phyloP scores from a whole-genome alignment of 2,888 invertebrate genomes.

The Zygothrica quintamaculata region DNA sequence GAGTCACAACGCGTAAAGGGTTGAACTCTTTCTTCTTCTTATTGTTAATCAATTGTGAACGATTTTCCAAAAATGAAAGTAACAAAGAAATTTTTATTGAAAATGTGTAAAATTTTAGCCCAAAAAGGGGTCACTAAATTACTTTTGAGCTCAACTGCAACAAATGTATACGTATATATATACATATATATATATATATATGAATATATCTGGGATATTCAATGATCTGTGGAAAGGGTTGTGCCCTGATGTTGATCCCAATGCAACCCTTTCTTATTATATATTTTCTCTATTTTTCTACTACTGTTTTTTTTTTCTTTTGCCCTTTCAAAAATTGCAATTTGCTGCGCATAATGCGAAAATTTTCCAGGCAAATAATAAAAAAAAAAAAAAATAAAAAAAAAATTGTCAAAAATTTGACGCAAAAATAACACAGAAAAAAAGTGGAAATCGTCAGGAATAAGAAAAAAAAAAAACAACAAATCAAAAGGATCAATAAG shows the following conservation, averaged over 20 bases:
- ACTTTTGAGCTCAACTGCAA: constrained; percentile 36
- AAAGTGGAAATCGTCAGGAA: too few species aligned
- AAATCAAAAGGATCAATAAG: constrained; percentile 35
- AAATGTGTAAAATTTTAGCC: constrained; percentile 68
- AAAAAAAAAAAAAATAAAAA: constrained; percentile 45
- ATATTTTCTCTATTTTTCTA: too few species aligned
- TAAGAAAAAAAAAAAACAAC: background rate
- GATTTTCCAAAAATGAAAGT: constrained; percentile 39
- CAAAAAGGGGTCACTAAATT: constrained; percentile 61
- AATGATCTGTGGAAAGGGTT: constrained; percentile 32
- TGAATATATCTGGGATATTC: constrained; percentile 12
- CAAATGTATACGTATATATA: background rate
- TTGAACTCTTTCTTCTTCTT: constrained; percentile 18
- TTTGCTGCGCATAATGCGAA: constrained; percentile 71
- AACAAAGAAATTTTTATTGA: constrained; percentile 39
- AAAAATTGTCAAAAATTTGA: constrained; percentile 47
- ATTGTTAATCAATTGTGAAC: constrained; percentile 42
- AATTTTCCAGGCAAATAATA: constrained; percentile 68
- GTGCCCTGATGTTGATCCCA: too few species aligned
- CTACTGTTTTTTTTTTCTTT: too few species aligned
- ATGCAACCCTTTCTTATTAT: constrained; percentile 68
- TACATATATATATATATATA: too few species aligned
- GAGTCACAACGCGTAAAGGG: constrained; percentile 33
- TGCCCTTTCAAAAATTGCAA: constrained; percentile 51
- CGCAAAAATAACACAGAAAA: constrained; percentile 15